Evolutionary conservation across 2,888 invertebrate genomes (phyloP).

Genomic region (Andrena fulva): DNA sequence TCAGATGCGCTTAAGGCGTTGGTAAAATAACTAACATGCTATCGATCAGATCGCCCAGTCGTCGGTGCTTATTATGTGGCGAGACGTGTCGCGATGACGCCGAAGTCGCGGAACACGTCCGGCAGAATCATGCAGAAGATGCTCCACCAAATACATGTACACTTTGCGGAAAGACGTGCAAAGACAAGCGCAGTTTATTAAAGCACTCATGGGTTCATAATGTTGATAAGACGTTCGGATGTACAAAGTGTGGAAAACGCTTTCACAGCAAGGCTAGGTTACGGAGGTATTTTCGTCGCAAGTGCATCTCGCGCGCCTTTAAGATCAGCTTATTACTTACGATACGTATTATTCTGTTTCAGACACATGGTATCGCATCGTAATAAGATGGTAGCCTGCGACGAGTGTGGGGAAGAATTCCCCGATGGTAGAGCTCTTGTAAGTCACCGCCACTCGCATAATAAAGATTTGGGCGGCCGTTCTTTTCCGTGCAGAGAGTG

Average conservation of each 20-base stretch:
- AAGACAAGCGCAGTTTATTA: slow-evolving; percentile 88
- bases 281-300: slow-evolving; percentile 78
- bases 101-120: slow-evolving; percentile 88
- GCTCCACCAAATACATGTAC: slow-evolving; percentile 89
- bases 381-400: slow-evolving; percentile 89
- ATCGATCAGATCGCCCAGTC: slow-evolving; percentile 80
- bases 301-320: neutral
- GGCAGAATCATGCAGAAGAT: slow-evolving; percentile 87
- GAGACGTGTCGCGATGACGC: slow-evolving; percentile 88
- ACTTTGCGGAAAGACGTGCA: slow-evolving; percentile 89
- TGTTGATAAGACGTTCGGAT: slow-evolving; percentile 87
- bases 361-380: slow-evolving; percentile 90
- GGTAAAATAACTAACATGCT: neutral
- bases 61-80: slow-evolving; percentile 88
- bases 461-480: slow-evolving; percentile 86
- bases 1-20: neutral
- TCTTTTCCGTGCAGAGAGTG: slow-evolving; percentile 94
- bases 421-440: slow-evolving; percentile 89
- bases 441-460: slow-evolving; percentile 89
- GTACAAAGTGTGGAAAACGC: slow-evolving; percentile 89
- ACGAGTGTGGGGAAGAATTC: slow-evolving; percentile 90
- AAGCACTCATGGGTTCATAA: slow-evolving; percentile 91
- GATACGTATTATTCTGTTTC: slow-evolving; percentile 10
- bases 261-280: slow-evolving; percentile 89
- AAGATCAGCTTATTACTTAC: neutral